Base-by-base conservation (phyloP, 2,888 invertebrate species). In the Hoplodrina blanda region DNA sequence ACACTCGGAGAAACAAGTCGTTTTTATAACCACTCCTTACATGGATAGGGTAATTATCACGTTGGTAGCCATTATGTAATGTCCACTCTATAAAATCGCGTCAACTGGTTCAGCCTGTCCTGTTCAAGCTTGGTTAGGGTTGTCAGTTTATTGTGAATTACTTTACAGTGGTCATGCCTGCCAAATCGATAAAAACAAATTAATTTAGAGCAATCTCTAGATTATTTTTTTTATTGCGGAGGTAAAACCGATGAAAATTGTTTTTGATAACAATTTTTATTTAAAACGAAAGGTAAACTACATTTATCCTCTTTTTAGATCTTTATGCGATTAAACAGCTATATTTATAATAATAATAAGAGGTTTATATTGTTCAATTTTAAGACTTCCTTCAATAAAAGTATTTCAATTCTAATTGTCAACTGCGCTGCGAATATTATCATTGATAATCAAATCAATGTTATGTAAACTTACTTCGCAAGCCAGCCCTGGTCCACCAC, bases 21-120 rank as follows among this genome's bases (percentile, higher is more conserved):
- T 84, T 85, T 84, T 89, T 88, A 86, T 81, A 77, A 65, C 55
- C 61, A 56, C 68, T 82, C 82, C 82, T 76, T 84, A 82, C 75
- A 81, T 69, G 80, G 83, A 80, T 84, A 84, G 81, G 68, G 80
- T 82, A 87, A 92, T 93, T 92, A 93, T 92, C 92, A 91, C 91
- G 88, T 91, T 85, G 82, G 83, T 78, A 78, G 80, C 85, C 87
- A 91, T 94, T 94, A 94, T 91, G 93, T 92, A 92, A 94, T 92
- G 90, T 85, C 89, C 86, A 91, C 87, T 90, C 88, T 89, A 93
- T 94, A 92, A 95, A 95, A 95, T 95, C 95, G 94, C 92, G 85
- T 90, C 93, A 90, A 94, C 95, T 88, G 84, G 95, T 91, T 89
- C 76, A 79, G 84, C 92, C 86, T 81, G 92, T 90, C 87, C 79